phyloP scores from a whole-genome alignment of 1,140 invertebrate species.

The Tetragonula clypearis region DNA sequence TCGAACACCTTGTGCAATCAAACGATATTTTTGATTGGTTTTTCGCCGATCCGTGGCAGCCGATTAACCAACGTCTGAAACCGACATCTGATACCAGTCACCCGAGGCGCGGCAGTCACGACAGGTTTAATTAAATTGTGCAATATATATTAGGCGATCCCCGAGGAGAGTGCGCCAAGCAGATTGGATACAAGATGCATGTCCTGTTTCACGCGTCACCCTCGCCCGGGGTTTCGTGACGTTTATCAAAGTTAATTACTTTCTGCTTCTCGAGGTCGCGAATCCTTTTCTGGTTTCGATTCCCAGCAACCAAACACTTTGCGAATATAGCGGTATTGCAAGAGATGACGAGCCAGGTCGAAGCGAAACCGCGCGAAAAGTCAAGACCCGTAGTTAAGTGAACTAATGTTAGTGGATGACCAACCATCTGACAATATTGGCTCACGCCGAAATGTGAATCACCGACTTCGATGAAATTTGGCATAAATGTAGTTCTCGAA shows the following conservation, averaged over 20 bases:
- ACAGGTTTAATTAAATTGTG: constrained; percentile 50
- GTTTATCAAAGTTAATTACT: constrained; percentile 38
- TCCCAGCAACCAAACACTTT: neutral
- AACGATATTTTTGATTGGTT: no score
- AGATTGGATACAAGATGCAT: constrained; percentile 38
- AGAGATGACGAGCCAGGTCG: no score
- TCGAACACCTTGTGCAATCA: no score
- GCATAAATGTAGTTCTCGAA: no score
- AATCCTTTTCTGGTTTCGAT: neutral
- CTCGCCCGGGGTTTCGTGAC: neutral
- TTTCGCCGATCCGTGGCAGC: neutral
- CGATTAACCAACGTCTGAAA: constrained; percentile 32
- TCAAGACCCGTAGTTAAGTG: no score
- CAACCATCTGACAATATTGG: no score
- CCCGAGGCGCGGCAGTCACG: constrained; percentile 16
- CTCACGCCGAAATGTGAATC: no score
- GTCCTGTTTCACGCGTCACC: constrained; percentile 12
- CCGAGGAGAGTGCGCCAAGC: constrained; percentile 16
- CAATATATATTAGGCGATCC: constrained; percentile 45
- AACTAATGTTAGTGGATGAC: no score
- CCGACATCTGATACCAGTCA: constrained; percentile 25
- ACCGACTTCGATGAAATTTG: no score
- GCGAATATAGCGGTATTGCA: no score
- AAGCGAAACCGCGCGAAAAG: no score
- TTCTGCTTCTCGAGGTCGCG: neutral